These are phyloP conservation scores for Dipodomys merriami DNA, from an alignment of 2,113 vertebrate genomes.

Conservation along the genomic window DNA sequence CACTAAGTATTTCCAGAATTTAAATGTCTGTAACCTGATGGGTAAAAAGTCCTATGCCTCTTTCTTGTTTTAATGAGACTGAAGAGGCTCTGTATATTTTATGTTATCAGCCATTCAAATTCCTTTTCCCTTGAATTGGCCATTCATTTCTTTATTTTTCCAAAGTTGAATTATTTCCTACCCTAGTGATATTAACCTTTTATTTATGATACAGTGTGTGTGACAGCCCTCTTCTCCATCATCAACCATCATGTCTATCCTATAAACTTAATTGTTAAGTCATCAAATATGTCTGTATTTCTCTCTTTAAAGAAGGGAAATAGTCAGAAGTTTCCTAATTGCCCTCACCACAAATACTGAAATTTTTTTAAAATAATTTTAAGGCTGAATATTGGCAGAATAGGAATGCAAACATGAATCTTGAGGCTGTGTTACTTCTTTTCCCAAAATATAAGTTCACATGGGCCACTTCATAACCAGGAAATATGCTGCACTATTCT, in stretches of 20 bases:
- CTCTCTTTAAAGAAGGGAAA: not conserved
- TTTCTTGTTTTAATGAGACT: not conserved
- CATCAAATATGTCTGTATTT: slow-evolving; percentile 6
- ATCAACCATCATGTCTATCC: not conserved
- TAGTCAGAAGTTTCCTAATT: not conserved
- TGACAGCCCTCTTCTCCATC: not conserved
- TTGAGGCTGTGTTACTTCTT: not conserved
- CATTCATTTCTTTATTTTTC: slow-evolving; percentile 6
- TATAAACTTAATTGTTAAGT: slow-evolving; percentile 20
- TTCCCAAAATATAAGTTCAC: slow-evolving; percentile 2
- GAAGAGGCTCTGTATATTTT: not conserved
- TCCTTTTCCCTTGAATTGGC: not conserved
- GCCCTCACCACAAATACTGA: not conserved
- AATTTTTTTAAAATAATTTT: not conserved
- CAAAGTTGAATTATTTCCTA: not conserved
- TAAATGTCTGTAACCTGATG: not conserved
- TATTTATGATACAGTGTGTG: not conserved
- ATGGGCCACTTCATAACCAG: not conserved
- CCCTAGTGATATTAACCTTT: not conserved
- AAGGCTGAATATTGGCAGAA: not conserved
- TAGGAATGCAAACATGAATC: not conserved
- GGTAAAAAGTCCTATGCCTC: not conserved
- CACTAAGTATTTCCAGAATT: not conserved
- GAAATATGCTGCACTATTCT: not conserved
- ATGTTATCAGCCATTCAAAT: not conserved